Evolutionary conservation across 1,140 invertebrate genomes (phyloP), one percentile per base, ranked within the genome.

Genomic region (Microplitis mediator): DNA sequence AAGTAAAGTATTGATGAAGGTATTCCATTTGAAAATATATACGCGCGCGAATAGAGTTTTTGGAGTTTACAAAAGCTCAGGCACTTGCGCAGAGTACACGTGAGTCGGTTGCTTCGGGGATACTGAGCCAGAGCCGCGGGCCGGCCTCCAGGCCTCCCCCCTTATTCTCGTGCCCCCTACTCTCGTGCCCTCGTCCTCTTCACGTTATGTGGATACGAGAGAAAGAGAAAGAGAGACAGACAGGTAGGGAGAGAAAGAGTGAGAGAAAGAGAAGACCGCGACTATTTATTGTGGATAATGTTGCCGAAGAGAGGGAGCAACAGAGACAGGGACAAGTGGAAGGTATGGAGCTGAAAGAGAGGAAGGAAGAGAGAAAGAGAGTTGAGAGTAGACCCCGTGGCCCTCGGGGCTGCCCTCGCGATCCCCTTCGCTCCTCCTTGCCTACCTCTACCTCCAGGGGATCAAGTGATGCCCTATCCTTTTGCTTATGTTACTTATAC

Each of bases 111-210:
- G 85, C 85, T 86, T 83, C 83, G 84, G 85, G 85, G 84, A 86
- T 83, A 86, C 85, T 86, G 85, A 86, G 80, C 78, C 75, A 80
- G 76, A 85, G 85, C 86, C 85, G 82, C 85, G 73, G 86, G 85
- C 86, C 84, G 85, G 84, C 86, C 86, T 86, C 81, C 85, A 84
- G 84, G 86, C 84, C 81, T 84, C 84, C 85, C 84, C 82, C 78
- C 76, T 71, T 71, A 70, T 74, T 75, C 75, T 74, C 71, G 52
- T 72, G 62, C 66, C 72, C 76, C 62, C 45, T 75, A 65, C 69
- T 74, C 58, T 14, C 45, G 70, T 35, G 74, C 62, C 74, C 69
- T 68, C 72, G 60, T 70, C 74, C 60, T 73, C 68, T 62, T 16
- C 16, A 16, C 65, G 39, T 52, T 50, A 50, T 31, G 39, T 16